Percentiles rank a stretch among this genome's conserved stretches.
phyloP scores from a whole-genome alignment of 2,797 vertebrate genomes.

The Tympanoctomys barrerae region DNA sequence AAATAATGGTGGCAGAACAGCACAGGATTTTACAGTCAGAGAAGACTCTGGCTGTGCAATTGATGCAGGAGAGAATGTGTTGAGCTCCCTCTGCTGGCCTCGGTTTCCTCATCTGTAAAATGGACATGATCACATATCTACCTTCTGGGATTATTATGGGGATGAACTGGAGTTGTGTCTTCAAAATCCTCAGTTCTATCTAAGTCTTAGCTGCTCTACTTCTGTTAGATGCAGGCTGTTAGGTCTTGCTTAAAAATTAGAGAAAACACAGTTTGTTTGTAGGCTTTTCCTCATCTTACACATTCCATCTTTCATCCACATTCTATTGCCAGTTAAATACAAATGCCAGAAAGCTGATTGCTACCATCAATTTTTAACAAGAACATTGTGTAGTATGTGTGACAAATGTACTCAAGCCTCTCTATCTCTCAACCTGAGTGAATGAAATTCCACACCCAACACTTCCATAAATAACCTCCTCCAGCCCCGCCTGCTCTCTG shows the following conservation, averaged over 20 bases:
- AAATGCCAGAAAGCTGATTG: slow-evolving; percentile 31
- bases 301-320: not conserved
- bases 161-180: not conserved
- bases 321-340: not conserved
- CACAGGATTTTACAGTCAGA: not conserved
- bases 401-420: not conserved
- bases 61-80: not conserved
- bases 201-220: not conserved
- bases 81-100: not conserved
- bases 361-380: slow-evolving; percentile 22
- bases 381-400: not conserved
- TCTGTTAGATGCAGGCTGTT: not conserved
- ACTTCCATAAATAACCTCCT: not conserved
- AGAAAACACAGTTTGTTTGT: not conserved
- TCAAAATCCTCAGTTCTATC: not conserved
- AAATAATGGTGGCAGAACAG: not conserved
- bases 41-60: not conserved
- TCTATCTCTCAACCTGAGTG: not conserved
- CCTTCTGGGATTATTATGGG: not conserved
- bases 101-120: not conserved
- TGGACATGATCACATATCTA: not conserved
- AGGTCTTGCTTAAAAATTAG: not conserved
- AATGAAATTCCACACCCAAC: not conserved
- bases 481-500: not conserved
- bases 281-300: not conserved